Base-by-base conservation (phyloP, 1,140 invertebrate species). In the Asobara japonica region DNA sequence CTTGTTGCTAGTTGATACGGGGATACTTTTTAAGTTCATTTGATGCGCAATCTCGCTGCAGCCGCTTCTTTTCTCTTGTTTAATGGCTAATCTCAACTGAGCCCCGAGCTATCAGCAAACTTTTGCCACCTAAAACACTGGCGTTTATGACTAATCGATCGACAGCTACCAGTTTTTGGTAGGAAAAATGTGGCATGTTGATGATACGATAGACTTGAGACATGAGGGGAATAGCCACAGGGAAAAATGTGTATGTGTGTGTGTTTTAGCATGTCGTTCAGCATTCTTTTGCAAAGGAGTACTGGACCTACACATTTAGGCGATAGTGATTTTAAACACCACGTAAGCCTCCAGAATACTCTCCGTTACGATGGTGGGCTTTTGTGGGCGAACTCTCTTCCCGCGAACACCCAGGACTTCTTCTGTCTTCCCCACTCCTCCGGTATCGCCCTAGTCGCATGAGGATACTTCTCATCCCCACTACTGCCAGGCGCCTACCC, bases 131-230 rank as follows among this genome's bases (percentile, higher is more conserved):
- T 56, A 56, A 56, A 56, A 22, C 60, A 51, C 60, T 72, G 25
- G 69, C 66, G 71, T 78, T 78, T 77, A 79, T 75, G 69, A 74
- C 69, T 79, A 80, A 78, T 80, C 78, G 74, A 77, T 74, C 74
- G 77, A 33, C 56, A 13, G 56, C 48, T 45, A 27, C 20, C 61
- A 20, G 67, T 48, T 29, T 27, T 29, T 31, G n/a, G 36, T 36
- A 11, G 62, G 64, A 65, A 65, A 38, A 61, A 72, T 29, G 22
- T 56, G 51, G 51, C 13, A 22, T 56, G 51, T 56, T 56, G 25
- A 56, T 22, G 25, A 22, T 3, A 1, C 6, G 51, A 56, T 56
- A 56, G 7, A 18, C 18, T 65, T 33, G 6, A 38, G 22, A 3
- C n/a, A 38, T 20, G 33, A 13, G 61, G 16, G n/a, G 22, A 20